A percentile compares a stretch with the other conserved stretches of the same genome.
These are phyloP conservation scores for Chymomyza costata DNA, from an alignment of 1,140 invertebrate genomes.

Conservation along the genomic window DNA sequence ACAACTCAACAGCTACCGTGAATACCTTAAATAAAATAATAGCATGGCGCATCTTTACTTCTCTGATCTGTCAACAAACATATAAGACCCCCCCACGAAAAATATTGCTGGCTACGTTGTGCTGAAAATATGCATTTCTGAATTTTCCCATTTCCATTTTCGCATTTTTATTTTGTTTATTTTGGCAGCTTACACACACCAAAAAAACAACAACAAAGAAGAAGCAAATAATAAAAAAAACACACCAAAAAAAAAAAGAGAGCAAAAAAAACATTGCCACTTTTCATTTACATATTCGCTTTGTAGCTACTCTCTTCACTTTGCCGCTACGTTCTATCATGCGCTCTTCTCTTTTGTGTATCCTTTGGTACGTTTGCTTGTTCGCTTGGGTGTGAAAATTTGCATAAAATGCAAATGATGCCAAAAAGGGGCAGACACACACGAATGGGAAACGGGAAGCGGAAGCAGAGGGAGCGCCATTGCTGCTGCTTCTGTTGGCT, in stretches of 20 bases:
- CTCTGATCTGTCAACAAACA: no score
- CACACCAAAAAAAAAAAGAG: no score
- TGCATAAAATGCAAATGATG: slow-evolving; percentile 75
- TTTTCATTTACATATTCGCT: slow-evolving; percentile 69
- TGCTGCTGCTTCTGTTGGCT: slow-evolving; percentile 35
- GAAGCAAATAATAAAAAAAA: no score
- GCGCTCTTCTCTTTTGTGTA: slow-evolving; percentile 28
- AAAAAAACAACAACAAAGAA: no score
- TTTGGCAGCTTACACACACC: slow-evolving; percentile 66
- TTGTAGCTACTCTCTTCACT: slow-evolving; percentile 24
- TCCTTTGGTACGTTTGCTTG: slow-evolving; percentile 62
- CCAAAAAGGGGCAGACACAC: slow-evolving; percentile 18
- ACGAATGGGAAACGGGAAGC: background rate
- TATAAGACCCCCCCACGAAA: no score
- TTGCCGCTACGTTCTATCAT: background rate
- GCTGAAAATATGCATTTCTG: slow-evolving; percentile 67
- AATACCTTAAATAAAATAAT: background rate
- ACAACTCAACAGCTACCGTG: no score
- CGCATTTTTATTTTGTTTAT: slow-evolving; percentile 70
- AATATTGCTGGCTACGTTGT: no score
- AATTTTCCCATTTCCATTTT: slow-evolving; percentile 40
- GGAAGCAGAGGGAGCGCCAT: slow-evolving; percentile 29
- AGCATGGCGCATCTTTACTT: background rate
- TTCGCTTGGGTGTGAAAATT: slow-evolving; percentile 63
- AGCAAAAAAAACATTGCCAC: slow-evolving; percentile 60